Evolutionary conservation across 1,140 invertebrate species (phyloP).

Genomic region (Xylocopa sonorina): DNA sequence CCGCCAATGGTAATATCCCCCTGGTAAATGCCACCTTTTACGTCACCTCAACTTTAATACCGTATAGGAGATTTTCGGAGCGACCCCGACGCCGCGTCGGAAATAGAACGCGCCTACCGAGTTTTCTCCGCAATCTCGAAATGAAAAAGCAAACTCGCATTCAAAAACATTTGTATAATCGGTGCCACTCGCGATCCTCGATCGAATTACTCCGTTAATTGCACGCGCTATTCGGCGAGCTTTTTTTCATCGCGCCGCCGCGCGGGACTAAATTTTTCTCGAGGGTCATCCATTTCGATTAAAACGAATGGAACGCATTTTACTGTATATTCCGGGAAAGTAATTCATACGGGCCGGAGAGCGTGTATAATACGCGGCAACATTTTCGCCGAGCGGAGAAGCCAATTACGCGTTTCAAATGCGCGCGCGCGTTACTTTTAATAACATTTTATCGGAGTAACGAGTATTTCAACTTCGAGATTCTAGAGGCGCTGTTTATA

Average conservation of each 20-base stretch:
- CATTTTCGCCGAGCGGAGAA: background rate
- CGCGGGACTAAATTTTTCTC: conserved; percentile 6
- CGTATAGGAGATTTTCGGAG: background rate
- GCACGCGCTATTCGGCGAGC: conserved; percentile 13
- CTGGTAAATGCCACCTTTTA: background rate
- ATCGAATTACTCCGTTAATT: conserved; percentile 28
- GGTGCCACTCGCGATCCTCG: conserved; percentile 9
- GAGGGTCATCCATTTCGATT: conserved; percentile 34
- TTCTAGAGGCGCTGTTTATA: background rate
- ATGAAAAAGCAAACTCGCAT: too few relatives aligned
- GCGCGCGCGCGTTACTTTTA: background rate
- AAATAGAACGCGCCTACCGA: too few relatives aligned
- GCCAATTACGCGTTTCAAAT: background rate
- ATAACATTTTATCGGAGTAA: background rate
- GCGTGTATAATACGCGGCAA: background rate
- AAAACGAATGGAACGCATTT: conserved; percentile 23
- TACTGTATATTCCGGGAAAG: conserved; percentile 1
- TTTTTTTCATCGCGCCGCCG: conserved; percentile 10
- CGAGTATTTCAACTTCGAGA: background rate
- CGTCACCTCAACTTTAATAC: background rate
- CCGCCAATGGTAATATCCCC: background rate
- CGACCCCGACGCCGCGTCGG: too few relatives aligned
- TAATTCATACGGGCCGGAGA: background rate
- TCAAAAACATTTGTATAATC: too few relatives aligned
- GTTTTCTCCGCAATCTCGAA: too few relatives aligned